phyloP scores from a whole-genome alignment of 2,797 vertebrate species.

The Perodicticus potto region DNA sequence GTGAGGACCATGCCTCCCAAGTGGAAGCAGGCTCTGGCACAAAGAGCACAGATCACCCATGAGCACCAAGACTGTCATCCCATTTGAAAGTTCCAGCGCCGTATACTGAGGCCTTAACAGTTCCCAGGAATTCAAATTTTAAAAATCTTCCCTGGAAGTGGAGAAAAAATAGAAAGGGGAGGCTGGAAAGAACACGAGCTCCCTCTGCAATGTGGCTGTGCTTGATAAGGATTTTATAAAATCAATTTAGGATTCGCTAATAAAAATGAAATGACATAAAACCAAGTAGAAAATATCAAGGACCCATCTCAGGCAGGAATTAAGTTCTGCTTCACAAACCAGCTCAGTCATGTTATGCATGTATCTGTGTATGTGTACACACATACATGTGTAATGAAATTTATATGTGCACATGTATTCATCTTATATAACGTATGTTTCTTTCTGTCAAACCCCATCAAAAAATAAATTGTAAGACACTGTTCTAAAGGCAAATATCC shows the following conservation, averaged over 20 bases:
- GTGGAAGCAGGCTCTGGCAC: not conserved
- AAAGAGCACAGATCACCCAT: no score
- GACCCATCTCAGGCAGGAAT: not conserved
- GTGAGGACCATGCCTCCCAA: not conserved
- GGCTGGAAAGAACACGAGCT: not conserved
- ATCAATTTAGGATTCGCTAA: not conserved
- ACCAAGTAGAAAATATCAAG: constrained; percentile 2
- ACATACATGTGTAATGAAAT: not conserved
- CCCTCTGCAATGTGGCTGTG: not conserved
- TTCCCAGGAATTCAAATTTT: not conserved
- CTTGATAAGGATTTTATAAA: not conserved
- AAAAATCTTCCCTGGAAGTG: not conserved
- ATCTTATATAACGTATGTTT: not conserved
- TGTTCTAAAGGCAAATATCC: not conserved
- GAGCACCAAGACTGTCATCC: no score
- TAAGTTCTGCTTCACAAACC: not conserved
- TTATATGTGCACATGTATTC: not conserved
- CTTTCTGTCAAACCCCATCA: not conserved
- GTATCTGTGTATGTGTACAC: not conserved
- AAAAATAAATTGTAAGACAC: not conserved
- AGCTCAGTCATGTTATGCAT: not conserved
- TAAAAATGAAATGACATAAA: not conserved
- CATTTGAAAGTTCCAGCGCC: not conserved
- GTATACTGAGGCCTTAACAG: not conserved
- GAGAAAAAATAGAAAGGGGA: not conserved